These are phyloP conservation scores for Microcebus murinus DNA, from an alignment of 2,113 vertebrate genomes.

Conservation along the genomic window DNA sequence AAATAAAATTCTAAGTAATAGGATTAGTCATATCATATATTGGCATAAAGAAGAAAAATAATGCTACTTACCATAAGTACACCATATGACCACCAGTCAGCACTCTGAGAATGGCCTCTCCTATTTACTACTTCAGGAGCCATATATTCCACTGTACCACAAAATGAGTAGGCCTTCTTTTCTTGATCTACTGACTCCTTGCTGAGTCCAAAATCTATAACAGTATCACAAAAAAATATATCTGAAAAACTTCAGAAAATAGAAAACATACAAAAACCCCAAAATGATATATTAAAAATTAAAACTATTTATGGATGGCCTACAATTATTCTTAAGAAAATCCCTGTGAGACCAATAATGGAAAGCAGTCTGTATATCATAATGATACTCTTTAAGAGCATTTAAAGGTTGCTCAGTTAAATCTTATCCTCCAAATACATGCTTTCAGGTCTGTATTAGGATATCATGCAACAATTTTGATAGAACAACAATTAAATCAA, in stretches of 20 bases:
- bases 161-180: slow-evolving; percentile 99
- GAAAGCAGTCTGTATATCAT: not conserved
- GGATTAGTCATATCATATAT: not conserved
- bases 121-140: slow-evolving; percentile 99
- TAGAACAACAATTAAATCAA: not conserved
- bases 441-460: not conserved
- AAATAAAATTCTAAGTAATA: slow-evolving; percentile 17
- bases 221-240: slow-evolving; percentile 77
- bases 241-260: slow-evolving; percentile 68
- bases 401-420: slow-evolving; percentile 40
- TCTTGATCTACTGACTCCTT: slow-evolving; percentile 99
- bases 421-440: slow-evolving; percentile 14
- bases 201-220: slow-evolving; percentile 98
- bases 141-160: slow-evolving; percentile 99
- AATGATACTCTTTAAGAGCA: not conserved
- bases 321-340: slow-evolving; percentile 23
- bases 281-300: not conserved
- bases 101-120: slow-evolving; percentile 98
- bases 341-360: not conserved
- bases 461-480: not conserved
- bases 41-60: slow-evolving; percentile 22
- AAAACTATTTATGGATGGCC: not conserved
- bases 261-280: not conserved
- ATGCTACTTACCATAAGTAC: slow-evolving; percentile 94
- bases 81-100: slow-evolving; percentile 99